Base-by-base conservation (phyloP, 2,113 vertebrate species). In the Caretta caretta region DNA sequence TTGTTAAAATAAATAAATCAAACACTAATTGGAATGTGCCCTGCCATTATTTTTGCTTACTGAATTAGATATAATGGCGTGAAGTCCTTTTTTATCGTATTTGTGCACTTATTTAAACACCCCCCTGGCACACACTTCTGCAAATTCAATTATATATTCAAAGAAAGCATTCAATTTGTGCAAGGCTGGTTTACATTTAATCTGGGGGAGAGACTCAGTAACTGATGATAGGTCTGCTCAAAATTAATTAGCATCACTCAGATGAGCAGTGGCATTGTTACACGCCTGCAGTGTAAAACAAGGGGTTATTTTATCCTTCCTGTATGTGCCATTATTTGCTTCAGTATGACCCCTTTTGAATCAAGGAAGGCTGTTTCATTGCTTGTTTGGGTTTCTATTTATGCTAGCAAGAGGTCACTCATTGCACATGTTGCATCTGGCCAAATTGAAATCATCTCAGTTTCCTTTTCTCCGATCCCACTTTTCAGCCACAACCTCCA, bases 1-100 rank as follows among this genome's bases (percentile, higher is more conserved):
- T 98, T 98, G 98, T 98, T 98, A 98, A 98, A 98, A 98, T 98
- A 98, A 98, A 98, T 98, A 98, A 98, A 98, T 98, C 98, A 98
- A 97, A 98, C 93, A 82, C 98, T 98, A 98, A 98, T 98, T 98
- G 98, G 97, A 96, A 98, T 53, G 93, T 98, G 98, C 97, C 97
- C 96, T 98, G 97, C 97, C 98, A 98, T 98, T 98, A 98, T 98
- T 98, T 98, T 98, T 98, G 98, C 98, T 98, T 98, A 98, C 98
- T 98, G 98, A 98, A 98, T 98, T 98, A 98, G 98, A 98, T 98
- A 97, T 97, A 98, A 97, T 94, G 95, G 97, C 95, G 96, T 97
- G 97, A 98, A 98, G 98, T 97, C 98, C 98, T 98, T 97, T 97
- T 98, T 98, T 98, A 98, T 98, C 98, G 96, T 98, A 98, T 98